These are phyloP conservation scores for Willowsia nigromaculata DNA, from an alignment of 2,888 invertebrate species.

Conservation along the genomic window DNA sequence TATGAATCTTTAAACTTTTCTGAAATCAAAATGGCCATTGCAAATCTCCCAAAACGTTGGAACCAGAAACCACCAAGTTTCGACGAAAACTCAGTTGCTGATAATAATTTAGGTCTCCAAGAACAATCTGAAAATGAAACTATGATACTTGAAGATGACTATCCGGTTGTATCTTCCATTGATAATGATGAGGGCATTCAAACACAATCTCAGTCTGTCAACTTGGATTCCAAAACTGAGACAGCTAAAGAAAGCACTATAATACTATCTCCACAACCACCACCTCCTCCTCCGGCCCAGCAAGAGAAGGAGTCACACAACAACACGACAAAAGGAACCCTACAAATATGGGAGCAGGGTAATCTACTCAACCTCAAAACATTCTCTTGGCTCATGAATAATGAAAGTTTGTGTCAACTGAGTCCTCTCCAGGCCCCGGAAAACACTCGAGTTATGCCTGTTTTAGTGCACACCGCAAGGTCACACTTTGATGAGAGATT, in stretches of 20 bases:
- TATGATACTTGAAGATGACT: neutral
- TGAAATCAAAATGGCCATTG: neutral
- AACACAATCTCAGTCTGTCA: too few species aligned
- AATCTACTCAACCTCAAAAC: neutral
- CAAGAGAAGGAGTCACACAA: neutral
- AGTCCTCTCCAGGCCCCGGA: neutral
- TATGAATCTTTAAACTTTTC: constrained; percentile 20
- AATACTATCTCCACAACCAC: too few species aligned
- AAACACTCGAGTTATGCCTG: neutral
- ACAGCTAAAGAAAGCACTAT: too few species aligned
- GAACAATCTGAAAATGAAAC: constrained; percentile 24
- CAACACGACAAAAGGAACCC: neutral
- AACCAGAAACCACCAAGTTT: neutral
- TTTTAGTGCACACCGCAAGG: constrained; percentile 33
- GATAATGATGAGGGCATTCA: too few species aligned
- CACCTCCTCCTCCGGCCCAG: neutral
- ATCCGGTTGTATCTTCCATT: too few species aligned
- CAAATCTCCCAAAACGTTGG: neutral
- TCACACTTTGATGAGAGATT: constrained; percentile 5
- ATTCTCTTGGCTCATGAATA: constrained; percentile 5
- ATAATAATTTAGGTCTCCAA: neutral
- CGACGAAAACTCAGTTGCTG: neutral
- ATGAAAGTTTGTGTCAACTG: neutral
- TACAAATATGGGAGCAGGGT: neutral
- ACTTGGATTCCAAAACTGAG: too few species aligned